Conservation (phyloP, 2,797 vertebrate genomes). For the Garrulus glandarius region DNA sequence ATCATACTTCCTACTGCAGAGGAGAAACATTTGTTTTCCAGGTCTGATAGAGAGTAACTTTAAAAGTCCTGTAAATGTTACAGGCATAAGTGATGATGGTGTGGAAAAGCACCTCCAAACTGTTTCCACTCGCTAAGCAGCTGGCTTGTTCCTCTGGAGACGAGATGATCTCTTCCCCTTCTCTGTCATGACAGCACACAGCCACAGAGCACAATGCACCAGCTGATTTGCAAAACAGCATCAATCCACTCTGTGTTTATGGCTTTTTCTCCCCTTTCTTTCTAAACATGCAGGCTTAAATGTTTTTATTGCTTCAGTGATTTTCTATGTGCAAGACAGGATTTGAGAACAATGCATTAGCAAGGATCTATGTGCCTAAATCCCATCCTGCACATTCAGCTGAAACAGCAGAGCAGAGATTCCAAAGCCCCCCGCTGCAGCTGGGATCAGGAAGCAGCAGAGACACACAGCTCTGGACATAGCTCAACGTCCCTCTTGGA, state of each 20-base stretch:
- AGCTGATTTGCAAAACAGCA: constrained; percentile 47
- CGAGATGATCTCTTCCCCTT: not conserved
- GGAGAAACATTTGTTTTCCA: not conserved
- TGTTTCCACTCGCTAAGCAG: not conserved
- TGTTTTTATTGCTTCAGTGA: constrained; percentile 58
- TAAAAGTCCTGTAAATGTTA: not conserved
- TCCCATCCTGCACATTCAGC: not conserved
- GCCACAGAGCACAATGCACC: constrained; percentile 15
- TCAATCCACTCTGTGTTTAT: not conserved
- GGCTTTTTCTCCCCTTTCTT: not conserved
- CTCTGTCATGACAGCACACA: not conserved
- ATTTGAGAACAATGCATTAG: constrained; percentile 41
- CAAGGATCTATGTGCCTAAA: constrained; percentile 2
- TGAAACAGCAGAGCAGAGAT: not conserved
- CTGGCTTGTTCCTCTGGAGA: constrained; percentile 46
- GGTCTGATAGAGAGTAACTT: not conserved
- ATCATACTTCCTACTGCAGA: not conserved
- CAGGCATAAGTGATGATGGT: not conserved
- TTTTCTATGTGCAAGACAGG: constrained; percentile 38
- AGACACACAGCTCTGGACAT: not conserved
- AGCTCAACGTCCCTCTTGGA: not conserved
- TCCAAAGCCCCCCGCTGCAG: not conserved
- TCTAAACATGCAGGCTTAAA: constrained; percentile 25
- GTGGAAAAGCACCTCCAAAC: constrained; percentile 15
- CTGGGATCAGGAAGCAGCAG: not conserved